Conservation (phyloP, 2,797 vertebrate genomes). For the Scyliorhinus canicula region DNA sequence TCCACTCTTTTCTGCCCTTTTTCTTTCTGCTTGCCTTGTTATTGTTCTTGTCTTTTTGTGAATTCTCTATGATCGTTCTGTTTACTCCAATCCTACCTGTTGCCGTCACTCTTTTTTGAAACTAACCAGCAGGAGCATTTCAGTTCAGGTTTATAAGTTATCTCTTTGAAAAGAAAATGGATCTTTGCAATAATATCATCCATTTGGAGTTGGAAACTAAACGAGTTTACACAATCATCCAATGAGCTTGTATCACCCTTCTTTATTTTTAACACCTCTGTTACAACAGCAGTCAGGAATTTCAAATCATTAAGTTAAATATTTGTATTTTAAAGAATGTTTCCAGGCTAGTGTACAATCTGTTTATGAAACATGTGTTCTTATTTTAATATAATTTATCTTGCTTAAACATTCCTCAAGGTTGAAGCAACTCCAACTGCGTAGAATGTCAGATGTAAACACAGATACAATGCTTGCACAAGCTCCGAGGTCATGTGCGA, state of each 20-base stretch:
- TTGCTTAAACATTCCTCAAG: not conserved
- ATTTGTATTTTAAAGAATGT: not conserved
- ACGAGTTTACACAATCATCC: not conserved
- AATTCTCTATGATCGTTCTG: not conserved
- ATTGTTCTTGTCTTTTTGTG: no score
- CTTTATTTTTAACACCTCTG: not conserved
- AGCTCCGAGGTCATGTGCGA: not conserved
- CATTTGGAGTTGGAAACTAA: not conserved
- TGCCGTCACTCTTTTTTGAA: not conserved
- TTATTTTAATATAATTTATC: constrained; percentile 21
- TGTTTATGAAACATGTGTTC: not conserved
- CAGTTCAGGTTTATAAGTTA: not conserved
- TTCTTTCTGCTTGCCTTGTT: no score
- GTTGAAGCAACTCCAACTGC: not conserved
- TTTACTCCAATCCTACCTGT: not conserved
- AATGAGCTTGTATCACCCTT: not conserved
- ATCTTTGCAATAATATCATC: not conserved
- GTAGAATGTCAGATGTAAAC: not conserved
- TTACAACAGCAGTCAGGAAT: not conserved
- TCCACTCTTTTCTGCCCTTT: no score
- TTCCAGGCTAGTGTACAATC: not conserved
- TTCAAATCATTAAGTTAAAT: not conserved
- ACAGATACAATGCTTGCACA: not conserved
- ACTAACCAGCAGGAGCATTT: not conserved
- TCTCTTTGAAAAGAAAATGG: not conserved